These are phyloP conservation scores for Cabera pusaria DNA, from an alignment of 2,888 invertebrate genomes.

Conservation along the genomic window DNA sequence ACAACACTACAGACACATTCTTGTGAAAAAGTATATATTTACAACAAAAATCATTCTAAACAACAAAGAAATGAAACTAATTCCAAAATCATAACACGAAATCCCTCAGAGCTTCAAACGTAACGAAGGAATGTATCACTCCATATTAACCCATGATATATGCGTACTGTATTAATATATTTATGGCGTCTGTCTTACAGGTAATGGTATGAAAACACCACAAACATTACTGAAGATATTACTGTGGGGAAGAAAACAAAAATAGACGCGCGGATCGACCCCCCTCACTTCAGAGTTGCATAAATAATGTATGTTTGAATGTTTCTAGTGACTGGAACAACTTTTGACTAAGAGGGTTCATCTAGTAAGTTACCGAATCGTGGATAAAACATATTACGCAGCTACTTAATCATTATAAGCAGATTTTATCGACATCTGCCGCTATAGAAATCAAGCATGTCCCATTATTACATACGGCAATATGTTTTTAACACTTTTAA, in stretches of 20 bases:
- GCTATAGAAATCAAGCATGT: too few relatives aligned
- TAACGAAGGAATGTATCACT: conserved; percentile 22
- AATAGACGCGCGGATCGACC: conserved; percentile 62
- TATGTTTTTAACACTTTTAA: too few relatives aligned
- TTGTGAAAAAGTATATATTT: too few relatives aligned
- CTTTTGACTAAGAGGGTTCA: too few relatives aligned
- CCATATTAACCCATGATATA: conserved; percentile 46
- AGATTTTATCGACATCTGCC: too few relatives aligned
- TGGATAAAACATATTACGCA: too few relatives aligned
- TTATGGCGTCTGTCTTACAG: conserved; percentile 76
- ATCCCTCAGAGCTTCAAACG: conserved; percentile 15
- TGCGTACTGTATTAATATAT: conserved; percentile 70
- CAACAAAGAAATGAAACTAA: conserved; percentile 1
- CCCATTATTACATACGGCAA: too few relatives aligned
- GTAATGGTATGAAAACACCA: conserved; percentile 81
- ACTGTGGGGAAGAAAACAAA: conserved; percentile 53
- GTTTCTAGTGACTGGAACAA: conserved; percentile 20
- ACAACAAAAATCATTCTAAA: too few relatives aligned
- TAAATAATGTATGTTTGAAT: conserved; percentile 48
- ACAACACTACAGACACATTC: too few relatives aligned
- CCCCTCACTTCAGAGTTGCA: conserved; percentile 51
- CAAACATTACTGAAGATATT: conserved; percentile 59
- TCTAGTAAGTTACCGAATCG: too few relatives aligned
- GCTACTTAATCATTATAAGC: too few relatives aligned
- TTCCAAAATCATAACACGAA: conserved; percentile 6